Evolutionary conservation across 2,797 vertebrate genomes (phyloP).

Genomic region (Champsocephalus esox): DNA sequence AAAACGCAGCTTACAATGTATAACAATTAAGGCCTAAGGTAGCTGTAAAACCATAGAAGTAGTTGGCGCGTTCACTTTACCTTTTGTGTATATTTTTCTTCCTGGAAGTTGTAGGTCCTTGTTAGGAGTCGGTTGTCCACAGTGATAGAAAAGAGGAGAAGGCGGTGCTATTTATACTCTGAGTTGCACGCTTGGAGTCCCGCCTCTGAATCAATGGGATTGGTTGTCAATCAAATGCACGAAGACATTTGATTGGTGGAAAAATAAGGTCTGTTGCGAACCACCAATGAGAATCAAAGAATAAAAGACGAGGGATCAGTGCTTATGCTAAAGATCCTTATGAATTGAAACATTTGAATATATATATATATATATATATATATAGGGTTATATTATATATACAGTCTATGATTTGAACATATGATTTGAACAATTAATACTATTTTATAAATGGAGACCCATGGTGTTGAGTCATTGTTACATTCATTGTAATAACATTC

Average conservation of each 20-base stretch:
- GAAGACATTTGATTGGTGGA: conserved; percentile 44
- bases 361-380: no score
- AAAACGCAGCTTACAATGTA: accelerated
- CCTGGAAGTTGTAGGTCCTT: accelerated
- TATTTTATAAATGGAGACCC: no score
- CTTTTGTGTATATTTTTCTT: conserved; percentile 31
- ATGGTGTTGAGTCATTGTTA: no score
- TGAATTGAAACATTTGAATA: no score
- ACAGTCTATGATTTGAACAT: no score
- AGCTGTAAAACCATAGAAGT: accelerated
- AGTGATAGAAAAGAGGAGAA: accelerated
- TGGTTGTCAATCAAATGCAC: conserved; percentile 25
- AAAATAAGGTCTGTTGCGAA: no score
- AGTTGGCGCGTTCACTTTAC: not conserved
- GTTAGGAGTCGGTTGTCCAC: accelerated
- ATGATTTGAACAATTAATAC: no score
- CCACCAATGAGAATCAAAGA: not conserved
- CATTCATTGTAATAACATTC: not conserved
- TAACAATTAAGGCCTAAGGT: accelerated
- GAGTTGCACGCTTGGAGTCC: not conserved
- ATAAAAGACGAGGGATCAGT: not conserved
- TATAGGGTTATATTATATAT: no score
- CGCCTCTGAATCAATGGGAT: conserved; percentile 30
- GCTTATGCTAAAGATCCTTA: not conserved
- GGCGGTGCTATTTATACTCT: conserved; percentile 62